Percentiles rank a stretch among this genome's conserved stretches.
These are phyloP conservation scores for Psilanteris sp. DNA, from an alignment of 1,140 invertebrate species.

Conservation along the genomic window DNA sequence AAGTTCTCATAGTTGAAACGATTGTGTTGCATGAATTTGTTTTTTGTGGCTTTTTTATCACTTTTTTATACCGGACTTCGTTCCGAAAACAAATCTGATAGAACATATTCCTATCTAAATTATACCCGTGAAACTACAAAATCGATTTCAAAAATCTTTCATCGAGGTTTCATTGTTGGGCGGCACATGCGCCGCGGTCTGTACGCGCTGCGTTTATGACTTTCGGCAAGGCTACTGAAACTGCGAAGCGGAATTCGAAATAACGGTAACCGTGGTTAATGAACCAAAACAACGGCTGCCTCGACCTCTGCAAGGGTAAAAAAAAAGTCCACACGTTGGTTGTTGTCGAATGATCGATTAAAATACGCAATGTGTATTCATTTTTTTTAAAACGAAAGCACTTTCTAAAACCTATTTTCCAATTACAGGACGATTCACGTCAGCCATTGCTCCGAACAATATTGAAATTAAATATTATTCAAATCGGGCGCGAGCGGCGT, in stretches of 20 bases:
- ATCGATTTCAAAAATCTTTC: slow-evolving; percentile 41
- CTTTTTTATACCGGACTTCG: slow-evolving; percentile 25
- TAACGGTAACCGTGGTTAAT: slow-evolving; percentile 67
- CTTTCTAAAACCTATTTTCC: slow-evolving; percentile 56
- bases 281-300: slow-evolving; percentile 62
- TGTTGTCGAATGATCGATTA: slow-evolving; percentile 26
- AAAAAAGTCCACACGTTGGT: slow-evolving; percentile 35
- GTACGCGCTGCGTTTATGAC: slow-evolving; percentile 41
- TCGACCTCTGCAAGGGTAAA: slow-evolving; percentile 47
- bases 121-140: slow-evolving; percentile 53
- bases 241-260: slow-evolving; percentile 61
- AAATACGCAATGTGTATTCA: slow-evolving; percentile 29
- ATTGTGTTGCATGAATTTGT: slow-evolving; percentile 1
- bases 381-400: slow-evolving; percentile 38
- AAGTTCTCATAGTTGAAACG: slow-evolving; percentile 5
- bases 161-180: slow-evolving; percentile 38
- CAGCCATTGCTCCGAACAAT: too few relatives aligned
- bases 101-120: slow-evolving; percentile 14
- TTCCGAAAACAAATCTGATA: slow-evolving; percentile 32
- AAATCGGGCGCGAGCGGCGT: too few relatives aligned
- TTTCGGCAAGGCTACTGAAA: slow-evolving; percentile 61
- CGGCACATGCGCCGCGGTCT: slow-evolving; percentile 16
- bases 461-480: too few relatives aligned
- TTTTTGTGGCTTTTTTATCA: slow-evolving; percentile 17
- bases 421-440: too few relatives aligned